These are phyloP conservation scores for Porites lutea DNA, from an alignment of 64 coral and sea anemone genomes.

Conservation along the genomic window DNA sequence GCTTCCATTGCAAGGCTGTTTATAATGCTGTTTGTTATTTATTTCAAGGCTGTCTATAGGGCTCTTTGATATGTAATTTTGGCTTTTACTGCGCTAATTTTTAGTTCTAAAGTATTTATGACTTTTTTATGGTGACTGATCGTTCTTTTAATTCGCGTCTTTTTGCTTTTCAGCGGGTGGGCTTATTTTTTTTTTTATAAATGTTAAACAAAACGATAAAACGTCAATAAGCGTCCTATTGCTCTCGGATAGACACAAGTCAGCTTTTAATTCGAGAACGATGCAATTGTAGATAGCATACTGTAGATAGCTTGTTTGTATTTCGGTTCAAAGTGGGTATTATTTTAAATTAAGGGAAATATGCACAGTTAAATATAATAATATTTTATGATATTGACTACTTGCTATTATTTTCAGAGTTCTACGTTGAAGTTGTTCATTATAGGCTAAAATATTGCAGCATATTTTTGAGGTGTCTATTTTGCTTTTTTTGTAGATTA, in stretches of 20 bases:
- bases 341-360: background rate
- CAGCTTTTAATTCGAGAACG: background rate
- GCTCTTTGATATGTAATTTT: too few relatives aligned
- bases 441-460: background rate
- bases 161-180: background rate
- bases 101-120: too few relatives aligned
- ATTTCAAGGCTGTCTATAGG: too few relatives aligned
- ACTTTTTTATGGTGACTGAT: background rate
- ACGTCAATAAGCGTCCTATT: background rate
- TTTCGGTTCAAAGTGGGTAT: slow-evolving; percentile 1
- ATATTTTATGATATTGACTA: slow-evolving; percentile 29
- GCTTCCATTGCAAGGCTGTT: too few relatives aligned
- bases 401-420: background rate
- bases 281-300: background rate
- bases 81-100: too few relatives aligned
- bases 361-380: background rate
- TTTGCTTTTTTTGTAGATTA: background rate
- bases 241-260: background rate
- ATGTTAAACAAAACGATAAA: too few relatives aligned
- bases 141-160: background rate
- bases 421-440: background rate
- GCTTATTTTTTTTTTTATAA: background rate
- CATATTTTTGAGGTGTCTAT: background rate
- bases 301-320: background rate
- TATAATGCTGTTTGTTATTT: too few relatives aligned